Evolutionary conservation across 1,140 invertebrate species (phyloP).

Genomic region (Ceratina japonica): DNA sequence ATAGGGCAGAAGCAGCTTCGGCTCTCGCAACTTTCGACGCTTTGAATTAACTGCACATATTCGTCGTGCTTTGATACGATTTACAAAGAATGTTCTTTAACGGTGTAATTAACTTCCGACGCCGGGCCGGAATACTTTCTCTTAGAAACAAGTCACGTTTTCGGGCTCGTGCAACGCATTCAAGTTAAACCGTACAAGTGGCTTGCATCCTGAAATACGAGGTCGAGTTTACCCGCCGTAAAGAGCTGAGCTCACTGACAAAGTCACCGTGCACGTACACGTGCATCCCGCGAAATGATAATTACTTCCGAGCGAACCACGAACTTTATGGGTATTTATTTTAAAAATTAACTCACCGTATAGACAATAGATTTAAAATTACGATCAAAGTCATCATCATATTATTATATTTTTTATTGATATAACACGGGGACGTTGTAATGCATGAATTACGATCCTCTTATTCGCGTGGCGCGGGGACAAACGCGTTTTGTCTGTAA

Average conservation of each 20-base stretch:
- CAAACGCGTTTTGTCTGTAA: too few relatives aligned
- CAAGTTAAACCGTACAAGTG: neutral
- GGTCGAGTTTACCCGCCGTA: neutral
- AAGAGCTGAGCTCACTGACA: neutral
- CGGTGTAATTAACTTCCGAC: slow-evolving; percentile 15
- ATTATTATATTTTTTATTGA: too few relatives aligned
- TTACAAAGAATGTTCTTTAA: slow-evolving; percentile 23
- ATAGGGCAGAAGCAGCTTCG: neutral
- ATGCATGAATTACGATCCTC: too few relatives aligned
- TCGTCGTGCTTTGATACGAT: slow-evolving; percentile 11
- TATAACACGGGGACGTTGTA: too few relatives aligned
- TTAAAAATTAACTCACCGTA: too few relatives aligned
- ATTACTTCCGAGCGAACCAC: neutral
- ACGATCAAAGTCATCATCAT: too few relatives aligned
- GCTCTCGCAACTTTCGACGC: neutral
- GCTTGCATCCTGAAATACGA: neutral
- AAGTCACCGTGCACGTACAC: neutral
- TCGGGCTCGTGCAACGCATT: slow-evolving; percentile 5
- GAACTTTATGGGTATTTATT: too few relatives aligned
- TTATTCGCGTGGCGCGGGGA: too few relatives aligned
- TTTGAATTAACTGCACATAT: slow-evolving; percentile 4
- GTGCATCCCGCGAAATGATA: neutral
- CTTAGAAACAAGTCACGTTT: slow-evolving; percentile 21
- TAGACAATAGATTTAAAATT: too few relatives aligned
- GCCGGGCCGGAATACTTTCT: neutral